These are phyloP conservation scores for Campoplex nolae DNA, from an alignment of 2,888 invertebrate species.

Conservation along the genomic window DNA sequence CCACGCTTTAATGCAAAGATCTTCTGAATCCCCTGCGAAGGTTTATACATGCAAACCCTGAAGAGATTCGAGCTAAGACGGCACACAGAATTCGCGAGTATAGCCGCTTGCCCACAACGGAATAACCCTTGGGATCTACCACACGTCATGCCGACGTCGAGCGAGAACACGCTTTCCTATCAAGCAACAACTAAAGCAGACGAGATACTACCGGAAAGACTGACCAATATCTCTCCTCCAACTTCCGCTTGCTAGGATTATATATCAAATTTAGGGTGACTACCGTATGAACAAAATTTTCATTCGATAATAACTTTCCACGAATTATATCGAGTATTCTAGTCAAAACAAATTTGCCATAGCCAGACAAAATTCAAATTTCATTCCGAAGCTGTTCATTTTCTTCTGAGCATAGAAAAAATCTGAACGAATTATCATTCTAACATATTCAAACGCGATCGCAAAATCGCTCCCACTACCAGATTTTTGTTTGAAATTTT, in stretches of 20 bases:
- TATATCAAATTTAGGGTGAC: neutral
- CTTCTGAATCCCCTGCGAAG: conserved; percentile 36
- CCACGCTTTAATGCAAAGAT: conserved; percentile 34
- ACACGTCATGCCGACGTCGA: conserved; percentile 81
- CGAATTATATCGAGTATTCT: neutral
- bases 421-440: no score
- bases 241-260: conserved; percentile 56
- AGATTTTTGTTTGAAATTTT: no score
- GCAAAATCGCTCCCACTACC: no score
- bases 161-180: conserved; percentile 57
- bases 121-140: conserved; percentile 80
- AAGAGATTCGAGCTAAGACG: conserved; percentile 80
- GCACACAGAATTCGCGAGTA: conserved; percentile 79
- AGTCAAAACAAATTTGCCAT: neutral
- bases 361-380: neutral
- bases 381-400: neutral
- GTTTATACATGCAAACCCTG: conserved; percentile 81
- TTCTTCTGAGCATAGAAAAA: neutral
- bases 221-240: conserved; percentile 74
- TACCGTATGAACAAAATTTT: neutral
- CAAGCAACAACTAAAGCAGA: conserved; percentile 38
- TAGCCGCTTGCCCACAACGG: conserved; percentile 26
- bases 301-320: neutral
- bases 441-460: no score
- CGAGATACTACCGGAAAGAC: conserved; percentile 78